Base-by-base conservation (phyloP, 2,888 invertebrate genomes). In the Scelioninae gen. 1 region DNA sequence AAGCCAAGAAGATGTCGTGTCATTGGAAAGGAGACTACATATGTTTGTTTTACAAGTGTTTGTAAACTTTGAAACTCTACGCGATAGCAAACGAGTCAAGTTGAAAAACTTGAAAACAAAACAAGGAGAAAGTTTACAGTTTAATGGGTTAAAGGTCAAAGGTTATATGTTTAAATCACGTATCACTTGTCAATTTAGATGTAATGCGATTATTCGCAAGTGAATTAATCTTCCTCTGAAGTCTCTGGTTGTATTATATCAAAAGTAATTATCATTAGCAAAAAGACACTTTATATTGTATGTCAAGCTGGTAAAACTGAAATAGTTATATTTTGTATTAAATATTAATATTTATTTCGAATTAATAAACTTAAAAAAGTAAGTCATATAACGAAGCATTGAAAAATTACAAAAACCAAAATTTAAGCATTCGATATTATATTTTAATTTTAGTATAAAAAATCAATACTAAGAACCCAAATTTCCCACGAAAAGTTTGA, bases 31-130 rank as follows among this genome's bases (percentile, higher is more conserved):
- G 31, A 51, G 56, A 32, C 16, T 63, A 63, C 55, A 62, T 62
- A 43, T 53, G 53, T 62, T 49, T 62, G 15, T 62, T 32, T 62
- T 62, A 38, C 15, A 43, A 45, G 31, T 38, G 31, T 38, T 72
- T 72, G 62, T 62, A 62, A 72, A 53, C 62, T 43, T 23, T n/a
- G 34, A 72, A 62, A 63, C 72, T 74, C 55, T 32, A 51, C 32
- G 51, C 53, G 55, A 55, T 43, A 74, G 51, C 47, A 51, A 75
- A 56, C 45, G 32, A 65, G 47, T 56, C 51, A 40, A 75, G 65
- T 53, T 38, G 65, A 75, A 65, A 65, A 75, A 65, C 49, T 75
- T 75, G 29, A 11, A 43, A 65, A 65, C 34, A 43, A 75, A 75
- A 56, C 63, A 45, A 58, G 31, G 65, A 32, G 38, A 47, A 65